Evolutionary conservation across 2,888 invertebrate genomes (phyloP), one percentile per base, ranked within the genome.

Genomic region (Pollenia labialis): DNA sequence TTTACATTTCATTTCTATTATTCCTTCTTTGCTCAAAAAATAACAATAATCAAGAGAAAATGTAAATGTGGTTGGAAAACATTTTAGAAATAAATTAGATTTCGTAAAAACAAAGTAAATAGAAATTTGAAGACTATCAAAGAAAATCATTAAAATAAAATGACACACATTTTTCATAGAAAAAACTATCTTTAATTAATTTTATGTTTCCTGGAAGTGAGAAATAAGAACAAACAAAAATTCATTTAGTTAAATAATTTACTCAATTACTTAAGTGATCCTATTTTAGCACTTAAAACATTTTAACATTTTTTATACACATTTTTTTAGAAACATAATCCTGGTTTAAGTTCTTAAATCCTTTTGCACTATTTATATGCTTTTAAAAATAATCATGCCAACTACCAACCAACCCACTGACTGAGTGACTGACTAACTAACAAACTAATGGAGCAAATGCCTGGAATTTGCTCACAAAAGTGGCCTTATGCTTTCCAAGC

Each of bases 401-500:
- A n/a, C 18, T 4, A n/a, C 2, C 12, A 9, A 62, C 40, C 6
- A 9, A 42, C 40, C 14, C 14, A 12, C 11, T 14, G 9, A 52
- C 16, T 42, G 3, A 23, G 2, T 68, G 9, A 44, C 14, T 46
- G 52, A 52, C 8, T 52, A 54, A 44, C 4, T 52, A 23, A 64
- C 23, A 44, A 6, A n/a, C n/a, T 16, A 10, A 44, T 54, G 32
- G 44, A 23, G 7, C 6, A 50, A 80, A 50, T 58, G 46, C 7
- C 16, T 54, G 58, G 32, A 52, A 80, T 74, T 54, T 75, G 42
- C 42, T 71, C 46, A 64, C 64, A 76, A 72, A 87, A 81, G 87
- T 87, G 87, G 81, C 84, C 81, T 81, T 74, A 81, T 81, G 81
- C 56, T 81, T 60, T 54, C 52, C 64, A 44, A 80, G 76, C 23